phyloP scores from a whole-genome alignment of 2,113 vertebrate species.

The Parotia lawesii region DNA sequence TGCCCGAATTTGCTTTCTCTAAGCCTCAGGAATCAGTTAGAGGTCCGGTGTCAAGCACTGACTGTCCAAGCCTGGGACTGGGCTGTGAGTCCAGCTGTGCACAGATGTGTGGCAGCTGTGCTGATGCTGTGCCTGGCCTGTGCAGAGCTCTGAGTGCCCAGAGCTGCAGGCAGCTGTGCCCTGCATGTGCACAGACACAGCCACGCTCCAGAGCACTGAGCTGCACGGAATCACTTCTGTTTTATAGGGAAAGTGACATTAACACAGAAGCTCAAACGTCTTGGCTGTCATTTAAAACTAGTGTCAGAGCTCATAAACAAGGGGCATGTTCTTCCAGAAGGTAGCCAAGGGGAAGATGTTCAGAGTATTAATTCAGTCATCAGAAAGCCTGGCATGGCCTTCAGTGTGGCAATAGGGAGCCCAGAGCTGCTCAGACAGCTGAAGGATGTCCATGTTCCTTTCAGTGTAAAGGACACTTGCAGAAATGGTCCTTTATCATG shows the following conservation, averaged over 20 bases:
- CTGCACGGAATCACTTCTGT: accelerated
- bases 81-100: too few species aligned
- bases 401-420: accelerated
- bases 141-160: accelerated
- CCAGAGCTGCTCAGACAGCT: neutral
- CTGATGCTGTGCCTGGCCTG: neutral
- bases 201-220: accelerated
- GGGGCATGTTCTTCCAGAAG: neutral
- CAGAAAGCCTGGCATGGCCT: neutral
- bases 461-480: neutral
- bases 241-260: accelerated
- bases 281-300: neutral
- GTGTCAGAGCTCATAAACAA: accelerated
- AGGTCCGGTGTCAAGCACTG: accelerated
- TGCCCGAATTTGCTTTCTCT: neutral
- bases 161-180: neutral
- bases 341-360: neutral
- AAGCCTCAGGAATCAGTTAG: accelerated
- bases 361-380: neutral
- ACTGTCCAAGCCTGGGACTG: too few species aligned
- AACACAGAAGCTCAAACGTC: accelerated
- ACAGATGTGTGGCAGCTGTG: neutral
- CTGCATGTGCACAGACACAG: accelerated
- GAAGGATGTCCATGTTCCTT: accelerated
- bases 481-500: neutral